Base-by-base conservation (phyloP, 2,888 invertebrate species). In the Chrysotoxum bicinctum region DNA sequence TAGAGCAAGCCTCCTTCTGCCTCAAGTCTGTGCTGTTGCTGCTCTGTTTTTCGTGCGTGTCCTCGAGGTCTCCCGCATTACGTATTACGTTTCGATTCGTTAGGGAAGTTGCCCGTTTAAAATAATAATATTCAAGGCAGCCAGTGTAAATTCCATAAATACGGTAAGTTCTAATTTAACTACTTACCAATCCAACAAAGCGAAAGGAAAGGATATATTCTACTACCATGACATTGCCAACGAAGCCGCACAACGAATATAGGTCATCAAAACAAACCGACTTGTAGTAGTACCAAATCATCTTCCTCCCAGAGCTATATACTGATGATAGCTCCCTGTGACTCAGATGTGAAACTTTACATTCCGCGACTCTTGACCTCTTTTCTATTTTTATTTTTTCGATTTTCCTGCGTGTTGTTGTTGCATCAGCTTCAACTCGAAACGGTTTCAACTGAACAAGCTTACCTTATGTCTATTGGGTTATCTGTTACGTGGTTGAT, bases 191-290 rank as follows among this genome's bases (percentile, higher is more conserved):
- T 72, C 32, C 32, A 56, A 16, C 35, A 45, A 10, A 12, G 19
- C 26, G 37, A 69, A 69, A 77, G 78, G 82, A 78, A 77, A 77
- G 62, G 56, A 83, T 78, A 68, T 73, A 78, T 69, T 83, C 64
- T 40, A 64, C 54, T 74, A 45, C 78, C 83, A 83, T 83, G 78
- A 83, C 83, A 78, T 83, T 83, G 83, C 78, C 83, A 83, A 74
- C 83, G 73, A 78, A 83, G 74, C 73, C 69, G 69, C 64, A 74
- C 78, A 78, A 83, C 78, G 83, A 83, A 83, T 64, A 78, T 83
- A 78, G 83, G 83, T 83, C 64, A 64, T 45, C 78, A 78, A 69
- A 83, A 78, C 48, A 69, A 69, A 74, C 64, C 69, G 60, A 73
- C 23, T 23, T 74, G 73, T 64, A 83, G 83, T 74, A 83, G 78